phyloP scores from a whole-genome alignment of 1,140 invertebrate species.

The Cydia strobilella region DNA sequence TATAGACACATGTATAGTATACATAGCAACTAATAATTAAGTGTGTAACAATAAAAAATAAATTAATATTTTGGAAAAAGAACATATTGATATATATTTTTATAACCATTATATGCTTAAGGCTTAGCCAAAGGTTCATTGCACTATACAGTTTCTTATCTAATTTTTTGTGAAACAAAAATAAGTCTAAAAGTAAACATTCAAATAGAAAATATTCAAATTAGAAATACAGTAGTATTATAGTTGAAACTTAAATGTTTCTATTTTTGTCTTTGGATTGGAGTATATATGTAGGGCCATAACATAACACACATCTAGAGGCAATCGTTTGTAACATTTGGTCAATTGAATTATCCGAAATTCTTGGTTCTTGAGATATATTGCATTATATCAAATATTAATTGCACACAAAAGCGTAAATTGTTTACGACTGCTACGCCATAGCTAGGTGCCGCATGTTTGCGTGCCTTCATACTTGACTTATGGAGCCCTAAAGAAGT shows the following conservation, averaged over 20 bases:
- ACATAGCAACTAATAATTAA: slow-evolving; percentile 54
- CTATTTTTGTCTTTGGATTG: slow-evolving; percentile 30
- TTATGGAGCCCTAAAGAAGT: neutral
- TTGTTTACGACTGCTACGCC: neutral
- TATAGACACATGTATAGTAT: slow-evolving; percentile 40
- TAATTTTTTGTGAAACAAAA: slow-evolving; percentile 50
- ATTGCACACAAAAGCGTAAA: slow-evolving; percentile 14
- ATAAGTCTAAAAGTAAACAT: slow-evolving; percentile 47
- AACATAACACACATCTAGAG: neutral
- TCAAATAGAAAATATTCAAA: slow-evolving; percentile 54
- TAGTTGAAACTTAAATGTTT: slow-evolving; percentile 39
- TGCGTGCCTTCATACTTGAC: neutral
- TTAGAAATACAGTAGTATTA: slow-evolving; percentile 46
- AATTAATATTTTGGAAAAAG: slow-evolving; percentile 56
- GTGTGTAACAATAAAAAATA: slow-evolving; percentile 69
- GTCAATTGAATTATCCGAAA: slow-evolving; percentile 3
- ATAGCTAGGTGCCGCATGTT: neutral
- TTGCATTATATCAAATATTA: slow-evolving; percentile 1
- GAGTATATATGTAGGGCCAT: slow-evolving; percentile 24
- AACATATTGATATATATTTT: slow-evolving; percentile 53
- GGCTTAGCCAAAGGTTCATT: slow-evolving; percentile 72
- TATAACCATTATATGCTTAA: slow-evolving; percentile 61
- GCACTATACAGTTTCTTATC: slow-evolving; percentile 62
- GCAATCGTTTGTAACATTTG: slow-evolving; percentile 4
- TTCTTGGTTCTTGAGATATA: neutral